phyloP scores from a whole-genome alignment of 2,113 vertebrate genomes.

The Mellivora capensis region DNA sequence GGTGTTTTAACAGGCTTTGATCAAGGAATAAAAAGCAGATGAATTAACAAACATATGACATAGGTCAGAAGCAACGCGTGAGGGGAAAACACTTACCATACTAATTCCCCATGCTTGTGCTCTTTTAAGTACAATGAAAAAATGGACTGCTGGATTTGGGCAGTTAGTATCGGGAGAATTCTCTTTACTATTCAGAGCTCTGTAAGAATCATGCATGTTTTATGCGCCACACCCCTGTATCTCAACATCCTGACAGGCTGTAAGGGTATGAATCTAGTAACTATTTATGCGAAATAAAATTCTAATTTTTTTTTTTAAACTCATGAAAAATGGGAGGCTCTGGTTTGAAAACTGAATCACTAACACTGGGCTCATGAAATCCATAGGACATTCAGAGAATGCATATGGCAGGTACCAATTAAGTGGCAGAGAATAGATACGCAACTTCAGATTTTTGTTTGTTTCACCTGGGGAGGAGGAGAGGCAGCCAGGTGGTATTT shows the following conservation, averaged over 20 bases:
- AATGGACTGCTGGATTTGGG: background rate
- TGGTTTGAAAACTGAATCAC: conserved; percentile 32
- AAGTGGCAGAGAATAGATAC: background rate
- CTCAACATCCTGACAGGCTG: background rate
- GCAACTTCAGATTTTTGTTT: background rate
- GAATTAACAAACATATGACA: conserved; percentile 48
- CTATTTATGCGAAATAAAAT: conserved; percentile 29
- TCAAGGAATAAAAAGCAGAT: conserved; percentile 46
- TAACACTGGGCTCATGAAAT: background rate
- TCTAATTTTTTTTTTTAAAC: background rate
- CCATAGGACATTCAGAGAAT: background rate
- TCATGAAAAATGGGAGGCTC: background rate
- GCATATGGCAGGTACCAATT: background rate
- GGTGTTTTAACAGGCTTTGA: conserved; percentile 34
- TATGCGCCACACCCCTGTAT: background rate
- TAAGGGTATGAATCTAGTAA: background rate
- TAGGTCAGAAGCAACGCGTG: background rate
- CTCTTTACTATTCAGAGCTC: background rate
- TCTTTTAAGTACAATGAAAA: background rate
- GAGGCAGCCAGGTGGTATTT: background rate
- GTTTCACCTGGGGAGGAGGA: background rate
- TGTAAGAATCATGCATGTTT: background rate
- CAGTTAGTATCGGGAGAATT: background rate
- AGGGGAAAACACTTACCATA: background rate
- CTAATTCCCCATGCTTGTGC: background rate